Base-by-base conservation (phyloP, 2,888 invertebrate genomes). In the Calliphora vomitoria region DNA sequence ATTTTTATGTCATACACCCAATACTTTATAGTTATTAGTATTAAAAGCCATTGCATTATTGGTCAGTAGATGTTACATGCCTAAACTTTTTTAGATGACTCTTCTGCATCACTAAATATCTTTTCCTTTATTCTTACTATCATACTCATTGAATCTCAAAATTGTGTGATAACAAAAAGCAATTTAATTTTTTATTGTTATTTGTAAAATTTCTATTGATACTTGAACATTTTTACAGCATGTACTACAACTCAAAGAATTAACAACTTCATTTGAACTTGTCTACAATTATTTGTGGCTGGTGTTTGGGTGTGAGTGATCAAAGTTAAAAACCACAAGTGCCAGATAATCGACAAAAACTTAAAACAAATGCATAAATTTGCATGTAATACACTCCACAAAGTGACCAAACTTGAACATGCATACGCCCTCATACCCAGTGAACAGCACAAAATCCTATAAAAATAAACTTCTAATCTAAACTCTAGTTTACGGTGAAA, bases 351-450 rank as follows among this genome's bases (percentile, higher is more conserved):
- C 50, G 72, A 72, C 41, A 72, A 53, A 53, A 72, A 69, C 69
- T 75, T 68, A 60, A 82, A 75, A 60, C 75, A 68, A 58, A 75
- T 75, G 75, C 68, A 82, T 68, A 75, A 82, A 82, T 82, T 75
- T 82, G 75, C 50, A 82, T 75, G 66, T 68, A 75, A 82, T 75
- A 68, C n/a, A 10, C 31, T 58, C 50, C 25, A 25, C 25, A 58
- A 75, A 75, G 38, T 75, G 82, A 82, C 82, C 82, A 68, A 75
- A 58, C 62, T 53, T 55, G 10, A 72, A 66, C 53, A 25, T n/a
- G n/a, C n/a, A n/a, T 8, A n/a, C 38, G 58, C 47, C 38, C 66
- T 38, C 10, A 58, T 3, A 53, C 15, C 15, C 13, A n/a, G 4
- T 20, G 18, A 5, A 41, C 38, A 11, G 4, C 53, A 64, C 5